These are phyloP conservation scores for Dolichoris vasculosae DNA, from an alignment of 1,140 invertebrate genomes.

Conservation along the genomic window DNA sequence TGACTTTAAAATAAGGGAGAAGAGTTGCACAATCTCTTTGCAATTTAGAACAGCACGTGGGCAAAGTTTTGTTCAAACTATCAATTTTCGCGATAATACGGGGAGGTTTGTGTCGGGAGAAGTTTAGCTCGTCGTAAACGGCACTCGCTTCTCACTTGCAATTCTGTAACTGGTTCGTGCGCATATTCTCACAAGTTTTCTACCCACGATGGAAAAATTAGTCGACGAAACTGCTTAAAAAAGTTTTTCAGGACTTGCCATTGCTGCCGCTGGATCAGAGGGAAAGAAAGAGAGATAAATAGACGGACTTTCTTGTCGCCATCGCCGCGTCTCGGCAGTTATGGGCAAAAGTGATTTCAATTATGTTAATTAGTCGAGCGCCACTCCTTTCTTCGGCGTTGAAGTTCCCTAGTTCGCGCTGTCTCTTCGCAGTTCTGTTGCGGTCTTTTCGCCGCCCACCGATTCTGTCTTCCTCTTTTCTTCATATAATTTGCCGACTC, in stretches of 20 bases:
- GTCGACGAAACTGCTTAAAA: slow-evolving; percentile 57
- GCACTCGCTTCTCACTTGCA: slow-evolving; percentile 25
- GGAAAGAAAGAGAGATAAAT: neutral
- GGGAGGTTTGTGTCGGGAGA: neutral
- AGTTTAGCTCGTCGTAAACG: slow-evolving; percentile 46
- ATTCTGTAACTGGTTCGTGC: slow-evolving; percentile 36
- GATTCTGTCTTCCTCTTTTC: slow-evolving; percentile 13
- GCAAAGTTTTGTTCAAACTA: slow-evolving; percentile 35
- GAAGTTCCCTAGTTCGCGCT: slow-evolving; percentile 55
- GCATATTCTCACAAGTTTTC: slow-evolving; percentile 30
- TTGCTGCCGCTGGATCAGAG: neutral
- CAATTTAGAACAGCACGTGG: slow-evolving; percentile 1
- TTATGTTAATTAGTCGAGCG: slow-evolving; percentile 64
- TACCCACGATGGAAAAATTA: slow-evolving; percentile 44
- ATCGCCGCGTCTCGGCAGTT: slow-evolving; percentile 55
- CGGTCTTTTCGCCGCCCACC: slow-evolving; percentile 59
- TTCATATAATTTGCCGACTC: slow-evolving; percentile 15
- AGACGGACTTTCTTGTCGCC: slow-evolving; percentile 43
- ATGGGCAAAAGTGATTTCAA: slow-evolving; percentile 65
- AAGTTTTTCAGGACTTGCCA: slow-evolving; percentile 52
- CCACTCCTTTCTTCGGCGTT: slow-evolving; percentile 51
- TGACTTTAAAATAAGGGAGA: neutral
- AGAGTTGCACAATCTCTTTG: neutral
- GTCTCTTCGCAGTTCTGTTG: slow-evolving; percentile 44
- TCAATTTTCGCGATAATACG: slow-evolving; percentile 46